phyloP scores from a whole-genome alignment of 2,797 vertebrate genomes.

The Calcarius lapponicus region DNA sequence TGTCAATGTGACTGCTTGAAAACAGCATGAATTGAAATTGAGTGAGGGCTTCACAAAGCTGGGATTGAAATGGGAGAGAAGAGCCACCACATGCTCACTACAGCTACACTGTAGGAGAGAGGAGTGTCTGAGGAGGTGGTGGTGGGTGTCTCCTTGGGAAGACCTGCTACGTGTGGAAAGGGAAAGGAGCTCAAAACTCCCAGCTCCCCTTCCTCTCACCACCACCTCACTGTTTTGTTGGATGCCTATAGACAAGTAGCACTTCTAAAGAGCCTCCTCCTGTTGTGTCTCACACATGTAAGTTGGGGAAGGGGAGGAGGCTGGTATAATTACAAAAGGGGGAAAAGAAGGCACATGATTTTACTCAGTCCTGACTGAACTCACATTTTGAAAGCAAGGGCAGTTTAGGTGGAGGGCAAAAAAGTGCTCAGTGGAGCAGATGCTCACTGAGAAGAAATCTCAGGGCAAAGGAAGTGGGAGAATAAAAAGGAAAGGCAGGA shows the following conservation, averaged over 20 bases:
- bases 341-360: slow-evolving; percentile 82
- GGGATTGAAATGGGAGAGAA: slow-evolving; percentile 4
- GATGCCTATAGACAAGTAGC: slow-evolving; percentile 46
- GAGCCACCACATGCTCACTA: slow-evolving; percentile 1
- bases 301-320: slow-evolving; percentile 58
- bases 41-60: neutral
- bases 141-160: slow-evolving; percentile 57
- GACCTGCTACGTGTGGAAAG: slow-evolving; percentile 49
- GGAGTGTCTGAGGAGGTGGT: slow-evolving; percentile 3
- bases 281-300: neutral
- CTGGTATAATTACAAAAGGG: slow-evolving; percentile 70
- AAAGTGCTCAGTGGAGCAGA: slow-evolving; percentile 52
- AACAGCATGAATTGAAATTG: neutral
- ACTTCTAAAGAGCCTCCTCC: slow-evolving; percentile 51
- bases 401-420: slow-evolving; percentile 60
- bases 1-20: slow-evolving; percentile 24
- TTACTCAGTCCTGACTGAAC: slow-evolving; percentile 75
- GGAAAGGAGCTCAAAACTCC: slow-evolving; percentile 19
- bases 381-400: slow-evolving; percentile 74
- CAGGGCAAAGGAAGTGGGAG: slow-evolving; percentile 52
- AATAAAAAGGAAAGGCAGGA: slow-evolving; percentile 72
- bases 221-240: slow-evolving; percentile 31
- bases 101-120: neutral
- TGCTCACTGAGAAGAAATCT: slow-evolving; percentile 53
- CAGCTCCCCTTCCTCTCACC: neutral